phyloP scores from a whole-genome alignment of 2,113 vertebrate species.

The Paracanthobrama guichenoti region DNA sequence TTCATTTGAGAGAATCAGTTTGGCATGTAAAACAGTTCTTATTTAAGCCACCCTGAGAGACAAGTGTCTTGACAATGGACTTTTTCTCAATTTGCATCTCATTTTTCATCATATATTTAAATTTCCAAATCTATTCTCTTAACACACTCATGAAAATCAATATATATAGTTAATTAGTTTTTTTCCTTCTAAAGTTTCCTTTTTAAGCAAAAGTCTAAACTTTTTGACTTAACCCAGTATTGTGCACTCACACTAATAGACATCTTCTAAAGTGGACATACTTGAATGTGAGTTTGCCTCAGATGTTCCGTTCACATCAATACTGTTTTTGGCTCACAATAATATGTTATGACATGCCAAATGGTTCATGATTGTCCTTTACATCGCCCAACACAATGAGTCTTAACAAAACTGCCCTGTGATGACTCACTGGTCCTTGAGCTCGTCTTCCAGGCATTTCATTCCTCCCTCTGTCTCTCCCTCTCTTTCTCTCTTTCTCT shows the following conservation, averaged over 20 bases:
- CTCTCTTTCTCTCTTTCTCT: not conserved
- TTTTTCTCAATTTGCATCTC: not conserved
- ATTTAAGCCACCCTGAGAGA: not conserved
- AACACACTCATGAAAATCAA: not conserved
- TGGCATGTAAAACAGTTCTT: not conserved
- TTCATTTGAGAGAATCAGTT: constrained; percentile 41
- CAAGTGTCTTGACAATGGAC: constrained; percentile 39
- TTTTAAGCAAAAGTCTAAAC: not conserved
- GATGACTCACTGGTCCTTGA: constrained; percentile 19
- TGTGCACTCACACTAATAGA: not conserved
- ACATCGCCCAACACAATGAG: not conserved
- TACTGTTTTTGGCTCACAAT: constrained; percentile 21
- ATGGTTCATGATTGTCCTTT: constrained; percentile 14
- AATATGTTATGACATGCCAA: constrained; percentile 7
- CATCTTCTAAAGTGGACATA: not conserved
- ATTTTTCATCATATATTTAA: constrained; percentile 12
- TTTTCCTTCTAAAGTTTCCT: no score
- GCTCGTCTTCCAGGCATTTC: constrained; percentile 31
- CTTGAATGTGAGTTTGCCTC: not conserved
- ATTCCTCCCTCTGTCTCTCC: not conserved
- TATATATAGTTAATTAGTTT: no score
- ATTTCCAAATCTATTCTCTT: not conserved
- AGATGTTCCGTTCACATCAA: constrained; percentile 4
- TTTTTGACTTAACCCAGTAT: not conserved
- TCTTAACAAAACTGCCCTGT: constrained; percentile 23